phyloP scores from a whole-genome alignment of 2,797 vertebrate genomes.

The Acipenser transmontanus region DNA sequence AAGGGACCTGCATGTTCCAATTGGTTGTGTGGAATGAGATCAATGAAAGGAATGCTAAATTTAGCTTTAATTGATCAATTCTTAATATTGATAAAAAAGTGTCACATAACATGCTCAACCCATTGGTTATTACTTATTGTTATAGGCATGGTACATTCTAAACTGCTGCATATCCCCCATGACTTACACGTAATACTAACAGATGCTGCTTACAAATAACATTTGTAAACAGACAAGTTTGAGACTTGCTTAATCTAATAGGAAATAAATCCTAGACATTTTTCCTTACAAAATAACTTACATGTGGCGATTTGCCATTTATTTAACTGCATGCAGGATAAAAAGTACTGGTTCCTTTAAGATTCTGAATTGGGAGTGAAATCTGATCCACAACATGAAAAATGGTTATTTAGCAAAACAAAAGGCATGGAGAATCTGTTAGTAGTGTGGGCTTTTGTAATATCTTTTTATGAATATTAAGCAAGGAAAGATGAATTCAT shows the following conservation, averaged over 20 bases:
- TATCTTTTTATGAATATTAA: slow-evolving; percentile 17
- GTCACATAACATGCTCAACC: background rate
- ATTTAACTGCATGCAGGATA: background rate
- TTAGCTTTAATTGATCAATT: slow-evolving; percentile 7
- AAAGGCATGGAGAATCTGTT: background rate
- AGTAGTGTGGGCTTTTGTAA: slow-evolving; percentile 18
- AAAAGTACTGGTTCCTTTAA: slow-evolving; percentile 7
- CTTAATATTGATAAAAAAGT: slow-evolving; percentile 2
- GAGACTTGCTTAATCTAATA: background rate
- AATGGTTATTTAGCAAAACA: background rate
- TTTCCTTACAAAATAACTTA: slow-evolving; percentile 3
- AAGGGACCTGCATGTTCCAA: slow-evolving; percentile 7
- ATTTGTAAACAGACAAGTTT: slow-evolving; percentile 7
- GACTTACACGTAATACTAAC: background rate
- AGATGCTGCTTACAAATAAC: background rate
- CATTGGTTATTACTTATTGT: background rate
- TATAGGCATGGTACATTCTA: slow-evolving; percentile 4
- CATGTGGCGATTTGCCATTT: slow-evolving; percentile 3
- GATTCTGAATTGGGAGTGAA: too few relatives aligned
- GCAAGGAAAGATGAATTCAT: slow-evolving; percentile 23
- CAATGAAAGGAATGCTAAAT: background rate
- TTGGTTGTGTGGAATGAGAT: slow-evolving; percentile 8
- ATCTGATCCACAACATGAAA: too few relatives aligned
- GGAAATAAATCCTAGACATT: slow-evolving; percentile 7
- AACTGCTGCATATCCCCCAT: slow-evolving; percentile 8